Evolutionary conservation across 2,113 vertebrate species (phyloP).

Genomic region (Pristiophorus japonicus): DNA sequence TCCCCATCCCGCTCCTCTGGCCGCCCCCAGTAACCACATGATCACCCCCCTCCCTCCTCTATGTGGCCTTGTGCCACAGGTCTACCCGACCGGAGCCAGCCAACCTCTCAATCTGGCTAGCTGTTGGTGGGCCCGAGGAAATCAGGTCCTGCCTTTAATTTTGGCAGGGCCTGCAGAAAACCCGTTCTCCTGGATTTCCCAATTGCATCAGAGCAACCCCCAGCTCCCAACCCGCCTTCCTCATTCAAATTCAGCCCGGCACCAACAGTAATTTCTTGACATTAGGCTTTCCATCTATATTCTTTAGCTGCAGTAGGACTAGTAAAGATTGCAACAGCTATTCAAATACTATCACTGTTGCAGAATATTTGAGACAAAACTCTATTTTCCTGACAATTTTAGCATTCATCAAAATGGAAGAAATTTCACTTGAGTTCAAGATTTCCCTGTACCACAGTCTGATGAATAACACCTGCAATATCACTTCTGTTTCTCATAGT

Average conservation of each 20-base stretch:
- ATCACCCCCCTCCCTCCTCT: too few species aligned
- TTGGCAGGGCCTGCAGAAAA: too few species aligned
- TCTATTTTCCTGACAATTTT: background rate
- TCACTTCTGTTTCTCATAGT: background rate
- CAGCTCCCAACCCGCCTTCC: background rate
- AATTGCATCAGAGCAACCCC: too few species aligned
- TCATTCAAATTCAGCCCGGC: too few species aligned
- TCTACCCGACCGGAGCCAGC: too few species aligned
- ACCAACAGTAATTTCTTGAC: background rate
- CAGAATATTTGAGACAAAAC: background rate
- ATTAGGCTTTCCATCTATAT: background rate
- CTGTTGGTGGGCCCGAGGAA: too few species aligned
- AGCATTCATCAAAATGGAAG: background rate
- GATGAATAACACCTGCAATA: slow-evolving; percentile 10
- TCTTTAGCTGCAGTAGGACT: background rate
- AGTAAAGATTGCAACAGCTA: background rate
- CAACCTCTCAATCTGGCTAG: too few species aligned
- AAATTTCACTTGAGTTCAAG: background rate
- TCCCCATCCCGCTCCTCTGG: too few species aligned
- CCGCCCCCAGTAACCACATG: too few species aligned
- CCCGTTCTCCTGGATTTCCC: too few species aligned
- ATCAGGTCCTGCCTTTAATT: too few species aligned
- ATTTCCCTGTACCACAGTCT: background rate
- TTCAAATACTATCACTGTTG: background rate
- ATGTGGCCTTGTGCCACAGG: too few species aligned